phyloP scores from a whole-genome alignment of 1,140 invertebrate genomes.

The Platorchestia sp. region DNA sequence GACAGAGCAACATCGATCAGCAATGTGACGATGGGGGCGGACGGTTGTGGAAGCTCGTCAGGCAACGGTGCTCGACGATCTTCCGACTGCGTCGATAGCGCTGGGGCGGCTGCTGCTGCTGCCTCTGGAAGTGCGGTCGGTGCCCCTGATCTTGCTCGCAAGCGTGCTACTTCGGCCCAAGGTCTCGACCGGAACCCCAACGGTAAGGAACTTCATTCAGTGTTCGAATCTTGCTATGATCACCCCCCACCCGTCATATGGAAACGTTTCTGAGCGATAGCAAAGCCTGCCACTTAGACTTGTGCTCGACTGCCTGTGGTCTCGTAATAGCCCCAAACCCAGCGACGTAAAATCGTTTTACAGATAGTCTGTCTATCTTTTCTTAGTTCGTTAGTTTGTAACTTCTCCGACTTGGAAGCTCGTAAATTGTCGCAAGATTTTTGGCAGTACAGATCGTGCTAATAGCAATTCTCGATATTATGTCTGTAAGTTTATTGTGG shows the following conservation, averaged over 20 bases:
- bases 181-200: constrained; percentile 80
- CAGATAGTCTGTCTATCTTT: background rate
- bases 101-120: background rate
- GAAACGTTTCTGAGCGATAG: background rate
- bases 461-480: background rate
- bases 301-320: background rate
- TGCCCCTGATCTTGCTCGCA: constrained; percentile 80
- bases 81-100: constrained; percentile 5
- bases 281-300: background rate
- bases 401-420: background rate
- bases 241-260: background rate
- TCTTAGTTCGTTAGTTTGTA: background rate
- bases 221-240: background rate
- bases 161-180: constrained; percentile 82
- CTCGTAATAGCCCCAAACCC: background rate
- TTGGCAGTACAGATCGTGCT: background rate
- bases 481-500: background rate
- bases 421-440: background rate
- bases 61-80: constrained; percentile 73
- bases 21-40: constrained; percentile 79
- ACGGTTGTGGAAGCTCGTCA: constrained; percentile 84
- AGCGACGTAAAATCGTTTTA: background rate
- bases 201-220: constrained; percentile 73
- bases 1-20: constrained; percentile 86
- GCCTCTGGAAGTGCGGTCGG: constrained; percentile 68